phyloP scores from a whole-genome alignment of 2,797 vertebrate species.

The Mycteria americana region DNA sequence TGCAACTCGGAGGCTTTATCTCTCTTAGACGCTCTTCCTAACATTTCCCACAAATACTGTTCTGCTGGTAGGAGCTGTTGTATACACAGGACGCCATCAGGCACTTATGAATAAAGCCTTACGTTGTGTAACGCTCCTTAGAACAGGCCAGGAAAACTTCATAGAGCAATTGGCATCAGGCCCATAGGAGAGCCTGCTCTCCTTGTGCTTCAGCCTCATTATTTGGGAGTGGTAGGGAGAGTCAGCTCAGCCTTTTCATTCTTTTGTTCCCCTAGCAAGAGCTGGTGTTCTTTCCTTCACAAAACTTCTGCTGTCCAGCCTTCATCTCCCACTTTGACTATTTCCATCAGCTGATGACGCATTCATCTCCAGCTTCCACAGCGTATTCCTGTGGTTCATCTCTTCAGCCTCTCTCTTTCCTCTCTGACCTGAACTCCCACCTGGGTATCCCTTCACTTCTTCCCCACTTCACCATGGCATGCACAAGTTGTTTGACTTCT shows the following conservation, averaged over 20 bases:
- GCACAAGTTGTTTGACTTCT: background rate
- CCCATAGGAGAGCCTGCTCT: constrained; percentile 28
- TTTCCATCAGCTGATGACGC: background rate
- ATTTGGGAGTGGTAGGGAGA: background rate
- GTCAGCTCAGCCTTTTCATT: background rate
- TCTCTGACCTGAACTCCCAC: background rate
- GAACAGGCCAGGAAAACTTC: background rate
- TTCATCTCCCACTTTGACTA: background rate
- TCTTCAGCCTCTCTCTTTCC: background rate
- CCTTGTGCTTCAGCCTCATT: constrained; percentile 40
- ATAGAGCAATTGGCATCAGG: background rate
- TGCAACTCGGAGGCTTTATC: constrained; percentile 56
- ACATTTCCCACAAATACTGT: constrained; percentile 8
- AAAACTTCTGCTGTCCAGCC: background rate
- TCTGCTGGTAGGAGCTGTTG: constrained; percentile 42
- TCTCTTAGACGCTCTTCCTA: constrained; percentile 31
- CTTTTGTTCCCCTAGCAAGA: background rate
- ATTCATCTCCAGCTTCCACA: background rate
- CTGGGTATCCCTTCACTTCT: background rate
- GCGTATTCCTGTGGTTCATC: background rate
- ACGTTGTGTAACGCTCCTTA: constrained; percentile 35
- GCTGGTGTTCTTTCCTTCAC: background rate
- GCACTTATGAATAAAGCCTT: constrained; percentile 1
- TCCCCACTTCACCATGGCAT: background rate
- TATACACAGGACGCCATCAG: background rate